These are phyloP conservation scores for Rhabdophis nuchalis DNA, from an alignment of 2,797 vertebrate species.

Conservation along the genomic window DNA sequence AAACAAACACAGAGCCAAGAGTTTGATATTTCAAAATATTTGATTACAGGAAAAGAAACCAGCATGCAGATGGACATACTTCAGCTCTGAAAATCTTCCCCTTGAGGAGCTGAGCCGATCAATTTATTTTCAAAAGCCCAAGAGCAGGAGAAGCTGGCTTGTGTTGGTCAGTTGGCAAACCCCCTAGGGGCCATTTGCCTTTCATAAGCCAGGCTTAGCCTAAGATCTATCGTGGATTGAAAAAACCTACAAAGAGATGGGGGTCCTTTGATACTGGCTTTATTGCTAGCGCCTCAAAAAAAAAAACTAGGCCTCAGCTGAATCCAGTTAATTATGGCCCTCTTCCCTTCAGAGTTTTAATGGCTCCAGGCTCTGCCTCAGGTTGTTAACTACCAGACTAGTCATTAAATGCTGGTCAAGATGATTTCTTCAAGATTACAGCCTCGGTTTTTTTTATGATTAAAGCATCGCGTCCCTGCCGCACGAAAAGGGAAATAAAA, in stretches of 20 bases:
- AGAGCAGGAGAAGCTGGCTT: not conserved
- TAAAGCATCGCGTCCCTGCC: slow-evolving; percentile 15
- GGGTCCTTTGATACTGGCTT: slow-evolving; percentile 2
- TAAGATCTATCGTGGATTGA: not conserved
- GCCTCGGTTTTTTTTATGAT: slow-evolving; percentile 30
- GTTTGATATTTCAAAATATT: not conserved
- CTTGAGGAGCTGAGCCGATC: not conserved
- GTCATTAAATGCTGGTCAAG: slow-evolving; percentile 42
- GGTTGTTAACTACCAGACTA: slow-evolving; percentile 39
- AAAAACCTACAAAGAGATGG: not conserved
- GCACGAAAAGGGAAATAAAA: not conserved
- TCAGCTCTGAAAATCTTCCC: not conserved
- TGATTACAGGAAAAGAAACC: not conserved
- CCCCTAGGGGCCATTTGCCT: not conserved
- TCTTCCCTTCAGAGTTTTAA: not conserved
- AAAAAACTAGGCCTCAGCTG: slow-evolving; percentile 23
- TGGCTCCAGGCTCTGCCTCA: slow-evolving; percentile 30
- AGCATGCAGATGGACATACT: not conserved
- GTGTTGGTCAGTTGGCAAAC: not conserved
- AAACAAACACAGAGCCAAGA: not conserved
- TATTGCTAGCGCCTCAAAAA: slow-evolving; percentile 26
- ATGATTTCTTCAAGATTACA: slow-evolving; percentile 47
- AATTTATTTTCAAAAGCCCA: not conserved
- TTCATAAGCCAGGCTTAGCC: not conserved
- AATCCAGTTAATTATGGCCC: slow-evolving; percentile 25